These are phyloP conservation scores for Macrosteles quadrilineatus DNA, from an alignment of 1,140 invertebrate genomes.

Conservation along the genomic window DNA sequence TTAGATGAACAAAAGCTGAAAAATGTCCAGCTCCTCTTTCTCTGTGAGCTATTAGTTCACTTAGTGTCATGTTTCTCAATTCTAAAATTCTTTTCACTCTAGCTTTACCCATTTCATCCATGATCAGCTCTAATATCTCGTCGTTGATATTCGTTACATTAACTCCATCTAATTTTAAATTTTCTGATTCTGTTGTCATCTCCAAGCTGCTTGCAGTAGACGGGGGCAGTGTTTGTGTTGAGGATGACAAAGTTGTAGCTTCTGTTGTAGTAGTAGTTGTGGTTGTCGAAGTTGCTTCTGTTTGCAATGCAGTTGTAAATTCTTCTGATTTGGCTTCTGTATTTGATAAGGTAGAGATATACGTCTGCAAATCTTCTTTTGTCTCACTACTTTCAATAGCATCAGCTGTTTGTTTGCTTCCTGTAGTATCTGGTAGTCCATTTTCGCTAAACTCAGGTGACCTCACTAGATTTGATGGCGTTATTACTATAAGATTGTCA, in stretches of 20 bases:
- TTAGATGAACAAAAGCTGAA: slow-evolving; percentile 55
- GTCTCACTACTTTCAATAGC: neutral
- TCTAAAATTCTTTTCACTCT: slow-evolving; percentile 58
- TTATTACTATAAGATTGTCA: slow-evolving; percentile 8
- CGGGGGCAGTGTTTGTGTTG: neutral
- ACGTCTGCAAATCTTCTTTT: slow-evolving; percentile 29
- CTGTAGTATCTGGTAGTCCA: neutral
- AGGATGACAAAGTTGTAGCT: slow-evolving; percentile 18
- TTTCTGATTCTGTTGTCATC: slow-evolving; percentile 3
- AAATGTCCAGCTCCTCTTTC: slow-evolving; percentile 78
- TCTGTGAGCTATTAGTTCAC: slow-evolving; percentile 70
- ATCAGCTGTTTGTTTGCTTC: neutral
- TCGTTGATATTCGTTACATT: slow-evolving; percentile 48
- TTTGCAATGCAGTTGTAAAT: no score
- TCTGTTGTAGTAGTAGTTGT: neutral
- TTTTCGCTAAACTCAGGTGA: neutral
- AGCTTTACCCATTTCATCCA: slow-evolving; percentile 52
- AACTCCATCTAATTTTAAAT: slow-evolving; percentile 33
- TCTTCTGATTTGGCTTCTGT: neutral
- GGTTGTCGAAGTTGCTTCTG: no score
- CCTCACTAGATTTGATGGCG: slow-evolving; percentile 5
- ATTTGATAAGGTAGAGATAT: slow-evolving; percentile 18
- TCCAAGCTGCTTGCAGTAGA: neutral
- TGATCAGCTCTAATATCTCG: slow-evolving; percentile 61
- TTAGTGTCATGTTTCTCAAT: slow-evolving; percentile 76